phyloP scores from a whole-genome alignment of 1,140 invertebrate genomes.

The Megalopta genalis region DNA sequence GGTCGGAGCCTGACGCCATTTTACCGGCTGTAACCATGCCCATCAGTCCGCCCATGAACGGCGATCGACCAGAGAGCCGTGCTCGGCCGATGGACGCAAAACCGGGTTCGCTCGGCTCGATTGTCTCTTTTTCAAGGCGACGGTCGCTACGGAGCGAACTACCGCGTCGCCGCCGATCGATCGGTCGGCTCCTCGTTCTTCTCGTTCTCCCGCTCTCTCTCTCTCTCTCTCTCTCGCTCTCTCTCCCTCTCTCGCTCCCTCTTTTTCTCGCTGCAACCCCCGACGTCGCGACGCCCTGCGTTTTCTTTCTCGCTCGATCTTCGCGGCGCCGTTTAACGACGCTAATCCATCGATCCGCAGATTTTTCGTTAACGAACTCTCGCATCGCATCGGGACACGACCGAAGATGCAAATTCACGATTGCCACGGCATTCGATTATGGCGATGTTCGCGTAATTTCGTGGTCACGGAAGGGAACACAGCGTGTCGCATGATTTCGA shows the following conservation, averaged over 20 bases:
- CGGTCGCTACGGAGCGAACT: slow-evolving; percentile 37
- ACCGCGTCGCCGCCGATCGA: slow-evolving; percentile 51
- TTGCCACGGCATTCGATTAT: too few relatives aligned
- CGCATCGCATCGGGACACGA: too few relatives aligned
- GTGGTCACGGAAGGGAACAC: too few relatives aligned
- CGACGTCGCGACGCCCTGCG: background rate
- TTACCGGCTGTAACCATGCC: slow-evolving; percentile 33
- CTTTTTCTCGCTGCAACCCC: too few relatives aligned
- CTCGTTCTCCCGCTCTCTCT: background rate
- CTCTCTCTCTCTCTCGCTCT: background rate
- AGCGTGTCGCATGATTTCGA: too few relatives aligned
- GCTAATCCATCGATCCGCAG: too few relatives aligned
- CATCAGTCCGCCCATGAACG: slow-evolving; percentile 15
- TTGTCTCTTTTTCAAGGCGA: slow-evolving; percentile 25
- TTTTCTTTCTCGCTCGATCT: slow-evolving; percentile 12
- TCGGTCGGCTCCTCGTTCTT: slow-evolving; percentile 25
- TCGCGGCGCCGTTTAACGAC: background rate
- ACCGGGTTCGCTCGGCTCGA: slow-evolving; percentile 33
- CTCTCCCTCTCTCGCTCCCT: too few relatives aligned
- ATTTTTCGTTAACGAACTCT: too few relatives aligned
- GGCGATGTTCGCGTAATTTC: too few relatives aligned
- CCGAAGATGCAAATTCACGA: too few relatives aligned
- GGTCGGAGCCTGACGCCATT: slow-evolving; percentile 50
- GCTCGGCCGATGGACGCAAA: slow-evolving; percentile 34
- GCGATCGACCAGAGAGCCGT: slow-evolving; percentile 52